Evolutionary conservation across 2,113 vertebrate species (phyloP).

Genomic region (Sclerurus mexicanus): DNA sequence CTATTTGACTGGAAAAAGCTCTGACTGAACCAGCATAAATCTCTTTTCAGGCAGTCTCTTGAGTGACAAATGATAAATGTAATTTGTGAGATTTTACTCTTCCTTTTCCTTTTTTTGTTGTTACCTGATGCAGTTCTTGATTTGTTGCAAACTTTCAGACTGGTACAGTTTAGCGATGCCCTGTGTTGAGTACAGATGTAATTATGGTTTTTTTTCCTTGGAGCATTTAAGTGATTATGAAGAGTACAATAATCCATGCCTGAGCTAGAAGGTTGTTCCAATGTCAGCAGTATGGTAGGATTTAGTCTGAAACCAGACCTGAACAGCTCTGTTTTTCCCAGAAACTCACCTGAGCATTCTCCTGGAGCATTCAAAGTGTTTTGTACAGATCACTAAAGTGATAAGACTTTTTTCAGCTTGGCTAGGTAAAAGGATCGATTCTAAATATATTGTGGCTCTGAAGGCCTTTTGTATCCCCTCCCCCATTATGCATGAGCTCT

Average conservation of each 20-base stretch:
- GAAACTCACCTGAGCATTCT: neutral
- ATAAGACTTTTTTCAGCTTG: neutral
- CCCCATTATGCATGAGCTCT: slow-evolving; percentile 25
- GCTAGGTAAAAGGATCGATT: slow-evolving; percentile 17
- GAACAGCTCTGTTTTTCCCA: neutral
- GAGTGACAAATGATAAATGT: neutral
- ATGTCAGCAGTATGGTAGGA: neutral
- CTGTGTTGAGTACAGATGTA: neutral
- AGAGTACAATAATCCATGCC: neutral
- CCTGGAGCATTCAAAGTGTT: neutral
- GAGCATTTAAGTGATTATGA: neutral
- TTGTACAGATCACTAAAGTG: neutral
- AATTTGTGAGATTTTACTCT: neutral
- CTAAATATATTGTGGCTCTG: slow-evolving; percentile 21
- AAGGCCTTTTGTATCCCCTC: neutral
- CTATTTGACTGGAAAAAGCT: neutral
- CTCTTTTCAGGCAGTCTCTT: neutral
- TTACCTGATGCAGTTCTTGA: neutral
- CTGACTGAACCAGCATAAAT: neutral
- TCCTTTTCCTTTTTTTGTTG: neutral
- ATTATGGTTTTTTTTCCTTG: neutral
- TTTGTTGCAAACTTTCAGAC: neutral
- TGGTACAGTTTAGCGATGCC: neutral
- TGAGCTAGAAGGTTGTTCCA: neutral
- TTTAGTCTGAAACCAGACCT: neutral